phyloP scores from a whole-genome alignment of 1,140 invertebrate genomes.

The Steinernema feltiae region DNA sequence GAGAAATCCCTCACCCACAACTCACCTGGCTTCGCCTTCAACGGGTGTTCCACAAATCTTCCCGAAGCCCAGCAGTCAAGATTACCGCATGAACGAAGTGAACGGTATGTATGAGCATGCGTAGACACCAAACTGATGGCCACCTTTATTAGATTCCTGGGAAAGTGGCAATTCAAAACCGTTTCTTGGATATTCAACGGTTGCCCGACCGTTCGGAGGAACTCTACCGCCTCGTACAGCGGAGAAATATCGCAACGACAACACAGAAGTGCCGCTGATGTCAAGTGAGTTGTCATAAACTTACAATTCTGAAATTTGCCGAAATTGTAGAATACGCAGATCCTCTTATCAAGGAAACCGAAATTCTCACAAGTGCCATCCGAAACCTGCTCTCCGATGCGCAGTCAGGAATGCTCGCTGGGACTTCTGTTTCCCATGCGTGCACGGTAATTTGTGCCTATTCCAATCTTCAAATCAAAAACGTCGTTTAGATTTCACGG shows the following conservation, averaged over 20 bases:
- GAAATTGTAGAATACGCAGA: constrained; percentile 47
- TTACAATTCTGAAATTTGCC: constrained; percentile 34
- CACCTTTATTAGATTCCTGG: neutral
- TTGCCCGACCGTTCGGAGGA: neutral
- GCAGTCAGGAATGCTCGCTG: neutral
- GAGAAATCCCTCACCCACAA: constrained; percentile 16
- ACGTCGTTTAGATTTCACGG: neutral
- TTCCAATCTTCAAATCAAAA: neutral
- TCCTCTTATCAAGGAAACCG: constrained; percentile 50
- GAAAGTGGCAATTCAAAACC: constrained; percentile 16
- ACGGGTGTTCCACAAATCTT: neutral
- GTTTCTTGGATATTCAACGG: neutral
- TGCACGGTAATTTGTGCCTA: constrained; percentile 14
- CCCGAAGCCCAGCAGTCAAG: neutral
- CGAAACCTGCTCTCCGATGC: constrained; percentile 41
- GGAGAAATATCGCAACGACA: neutral
- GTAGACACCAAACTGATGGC: neutral
- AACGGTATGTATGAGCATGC: neutral
- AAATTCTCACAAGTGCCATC: constrained; percentile 46
- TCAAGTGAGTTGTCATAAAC: neutral
- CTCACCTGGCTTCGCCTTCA: neutral
- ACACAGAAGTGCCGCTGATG: neutral
- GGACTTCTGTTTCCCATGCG: constrained; percentile 22
- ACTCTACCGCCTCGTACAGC: constrained; percentile 17
- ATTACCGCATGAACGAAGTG: neutral